Percentiles rank a stretch among this genome's conserved stretches.
These are phyloP conservation scores for Erebia ligea DNA, from an alignment of 2,888 invertebrate species.

Conservation along the genomic window DNA sequence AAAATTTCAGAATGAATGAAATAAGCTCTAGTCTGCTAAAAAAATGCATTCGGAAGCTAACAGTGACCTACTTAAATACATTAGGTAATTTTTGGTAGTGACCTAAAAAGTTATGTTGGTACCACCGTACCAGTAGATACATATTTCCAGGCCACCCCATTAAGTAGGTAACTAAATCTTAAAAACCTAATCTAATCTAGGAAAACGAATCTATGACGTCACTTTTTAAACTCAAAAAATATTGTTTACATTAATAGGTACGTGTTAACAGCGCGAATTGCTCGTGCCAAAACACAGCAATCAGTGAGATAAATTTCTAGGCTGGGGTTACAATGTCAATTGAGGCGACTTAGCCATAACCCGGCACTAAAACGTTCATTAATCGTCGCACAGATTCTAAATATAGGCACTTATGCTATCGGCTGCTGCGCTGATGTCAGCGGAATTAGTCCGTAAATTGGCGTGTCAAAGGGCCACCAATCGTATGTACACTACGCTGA, in stretches of 20 bases:
- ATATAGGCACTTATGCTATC: constrained; percentile 80
- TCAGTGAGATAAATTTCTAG: constrained; percentile 40
- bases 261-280: constrained; percentile 25
- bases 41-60: too few species aligned
- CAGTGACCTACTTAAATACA: too few species aligned
- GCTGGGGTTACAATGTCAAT: constrained; percentile 75
- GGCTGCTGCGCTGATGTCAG: constrained; percentile 72
- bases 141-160: too few species aligned
- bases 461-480: constrained; percentile 37
- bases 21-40: too few species aligned
- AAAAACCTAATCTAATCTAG: too few species aligned
- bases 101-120: too few species aligned
- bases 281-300: constrained; percentile 38
- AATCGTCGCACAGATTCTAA: constrained; percentile 79
- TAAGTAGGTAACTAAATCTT: too few species aligned
- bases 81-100: too few species aligned
- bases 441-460: constrained; percentile 44
- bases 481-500: constrained; percentile 9
- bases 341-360: constrained; percentile 60
- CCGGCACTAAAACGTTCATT: constrained; percentile 62
- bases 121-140: too few species aligned
- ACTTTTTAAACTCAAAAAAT: background rate
- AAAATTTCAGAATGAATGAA: background rate
- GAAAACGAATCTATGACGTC: too few species aligned
- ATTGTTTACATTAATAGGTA: constrained; percentile 15